Evolutionary conservation across 1,140 invertebrate species (phyloP).

Genomic region (Mya arenaria): DNA sequence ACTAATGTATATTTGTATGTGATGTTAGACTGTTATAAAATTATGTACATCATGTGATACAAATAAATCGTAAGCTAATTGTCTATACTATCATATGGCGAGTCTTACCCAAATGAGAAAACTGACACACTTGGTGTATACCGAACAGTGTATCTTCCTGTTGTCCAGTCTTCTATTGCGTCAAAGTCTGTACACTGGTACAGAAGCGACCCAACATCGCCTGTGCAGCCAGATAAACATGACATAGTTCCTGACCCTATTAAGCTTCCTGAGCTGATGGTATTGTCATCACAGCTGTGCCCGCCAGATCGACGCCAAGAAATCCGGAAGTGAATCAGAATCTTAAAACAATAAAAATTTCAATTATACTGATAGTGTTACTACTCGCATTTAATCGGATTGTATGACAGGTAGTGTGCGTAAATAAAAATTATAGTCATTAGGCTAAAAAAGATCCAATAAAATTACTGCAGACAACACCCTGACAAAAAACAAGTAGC

Average conservation of each 20-base stretch:
- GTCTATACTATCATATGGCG: too few species aligned
- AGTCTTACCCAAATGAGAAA: slow-evolving; percentile 13
- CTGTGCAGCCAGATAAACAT: background rate
- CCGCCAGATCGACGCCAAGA: background rate
- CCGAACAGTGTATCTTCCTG: background rate
- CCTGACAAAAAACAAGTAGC: too few species aligned
- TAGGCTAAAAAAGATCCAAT: too few species aligned
- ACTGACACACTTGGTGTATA: background rate
- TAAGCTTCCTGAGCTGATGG: background rate
- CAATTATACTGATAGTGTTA: too few species aligned
- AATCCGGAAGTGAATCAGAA: background rate
- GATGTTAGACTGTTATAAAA: too few species aligned
- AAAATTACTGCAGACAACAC: too few species aligned
- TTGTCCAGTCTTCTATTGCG: background rate
- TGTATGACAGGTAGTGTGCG: too few species aligned
- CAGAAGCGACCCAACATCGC: background rate
- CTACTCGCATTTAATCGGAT: too few species aligned
- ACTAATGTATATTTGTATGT: too few species aligned
- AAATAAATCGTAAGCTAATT: too few species aligned
- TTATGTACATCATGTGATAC: too few species aligned
- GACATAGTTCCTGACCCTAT: background rate
- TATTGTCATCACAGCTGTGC: background rate
- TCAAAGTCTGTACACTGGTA: background rate
- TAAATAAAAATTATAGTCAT: too few species aligned
- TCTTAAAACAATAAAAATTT: background rate